phyloP scores from a whole-genome alignment of 1,140 invertebrate genomes.

The Riptortus pedestris region DNA sequence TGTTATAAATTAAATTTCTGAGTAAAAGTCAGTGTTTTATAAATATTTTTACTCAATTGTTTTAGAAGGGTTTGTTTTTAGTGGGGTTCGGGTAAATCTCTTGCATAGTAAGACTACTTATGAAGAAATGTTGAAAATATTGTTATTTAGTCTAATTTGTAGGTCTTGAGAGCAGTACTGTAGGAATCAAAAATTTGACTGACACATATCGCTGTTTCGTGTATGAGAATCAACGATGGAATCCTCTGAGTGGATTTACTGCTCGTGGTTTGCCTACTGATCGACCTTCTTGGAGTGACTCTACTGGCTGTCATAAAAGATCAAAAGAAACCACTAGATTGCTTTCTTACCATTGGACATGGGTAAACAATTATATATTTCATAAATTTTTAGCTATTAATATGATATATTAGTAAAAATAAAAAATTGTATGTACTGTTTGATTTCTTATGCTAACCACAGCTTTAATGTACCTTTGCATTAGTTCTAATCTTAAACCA shows the following conservation, averaged over 20 bases:
- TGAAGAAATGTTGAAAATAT: no score
- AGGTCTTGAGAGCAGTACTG: constrained; percentile 53
- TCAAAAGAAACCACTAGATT: constrained; percentile 76
- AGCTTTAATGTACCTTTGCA: no score
- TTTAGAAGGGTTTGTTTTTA: no score
- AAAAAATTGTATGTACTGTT: background rate
- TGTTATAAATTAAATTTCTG: no score
- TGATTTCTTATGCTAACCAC: no score
- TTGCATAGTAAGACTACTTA: no score
- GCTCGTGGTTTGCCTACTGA: constrained; percentile 75
- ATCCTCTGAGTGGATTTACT: constrained; percentile 78
- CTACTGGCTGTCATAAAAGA: constrained; percentile 64
- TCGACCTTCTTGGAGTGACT: constrained; percentile 81
- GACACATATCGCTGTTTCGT: constrained; percentile 75
- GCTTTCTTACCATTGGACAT: constrained; percentile 76
- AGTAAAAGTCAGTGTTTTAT: no score
- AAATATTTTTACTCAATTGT: no score
- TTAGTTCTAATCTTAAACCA: no score
- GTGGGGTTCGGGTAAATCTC: no score
- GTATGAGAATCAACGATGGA: constrained; percentile 92
- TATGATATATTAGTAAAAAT: background rate
- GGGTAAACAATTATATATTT: constrained; percentile 61
- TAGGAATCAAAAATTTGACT: constrained; percentile 63
- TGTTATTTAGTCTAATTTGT: constrained; percentile 29
- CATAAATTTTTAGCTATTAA: constrained; percentile 9